Evolutionary conservation across 1,140 invertebrate genomes (phyloP), one percentile per base, ranked within the genome.

Genomic region (Diabrotica virgifera): DNA sequence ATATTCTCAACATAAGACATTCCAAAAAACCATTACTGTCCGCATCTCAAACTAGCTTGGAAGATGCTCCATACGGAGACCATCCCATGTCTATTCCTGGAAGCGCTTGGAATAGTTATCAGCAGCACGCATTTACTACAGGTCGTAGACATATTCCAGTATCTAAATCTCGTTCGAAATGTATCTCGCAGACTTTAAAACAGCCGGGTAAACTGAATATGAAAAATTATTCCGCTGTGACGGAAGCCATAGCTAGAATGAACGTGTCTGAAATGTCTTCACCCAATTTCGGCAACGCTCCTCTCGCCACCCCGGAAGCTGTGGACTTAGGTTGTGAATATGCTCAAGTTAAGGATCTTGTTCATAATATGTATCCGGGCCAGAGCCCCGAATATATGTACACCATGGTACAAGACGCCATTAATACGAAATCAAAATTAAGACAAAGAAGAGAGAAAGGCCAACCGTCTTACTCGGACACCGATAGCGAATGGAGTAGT

Each of bases 201-300:
- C 91, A 93, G 85, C 92, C 92, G 6, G 93, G 93, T 57, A 95
- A 94, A 83, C 82, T 95, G 71, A 93, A 95, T 77, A 84, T 95
- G 81, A 94, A 93, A 78, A 93, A 93, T 77, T 95, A 90, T 80
- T 88, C 91, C 24, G 86, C 93, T 75, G 91, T 95, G 11, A 93
- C 91, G 67, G 91, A 94, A 77, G 92, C 91, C n/a, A 87, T 90
- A 72, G 87, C 88, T 46, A 82, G 88, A 72, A 89, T 92, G 86
- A 90, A 87, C 72, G 82, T 91, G 66, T 84, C 82, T 52, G 83
- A 85, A 59, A 85, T 85, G 69, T 82, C 84, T 52, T 53, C 79
- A 80, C 46, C 79, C 76, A 76, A 76, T 82, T 81, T 84, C 76
- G 84, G 88, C 55, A 86, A 89, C 79, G 91, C 92, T 58, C 91